A percentile compares a stretch with the other conserved stretches of the same genome.
These are phyloP conservation scores for Thermophis baileyi DNA, from an alignment of 2,113 vertebrate genomes.

Conservation along the genomic window DNA sequence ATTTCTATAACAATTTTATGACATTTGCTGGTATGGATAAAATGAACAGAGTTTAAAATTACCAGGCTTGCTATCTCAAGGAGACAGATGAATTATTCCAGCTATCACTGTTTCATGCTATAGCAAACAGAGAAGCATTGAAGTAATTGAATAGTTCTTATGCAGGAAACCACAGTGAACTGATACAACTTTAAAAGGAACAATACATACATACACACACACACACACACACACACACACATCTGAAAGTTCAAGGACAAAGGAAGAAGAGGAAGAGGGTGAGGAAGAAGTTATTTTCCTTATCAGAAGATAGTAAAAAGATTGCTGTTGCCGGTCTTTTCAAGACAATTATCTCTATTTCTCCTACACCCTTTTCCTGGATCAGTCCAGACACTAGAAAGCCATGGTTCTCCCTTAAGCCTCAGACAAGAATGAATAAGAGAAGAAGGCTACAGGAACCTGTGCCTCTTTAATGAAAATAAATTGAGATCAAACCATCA, in stretches of 20 bases:
- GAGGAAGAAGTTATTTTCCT: slow-evolving; percentile 35
- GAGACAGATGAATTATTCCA: slow-evolving; percentile 68
- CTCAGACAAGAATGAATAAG: not conserved
- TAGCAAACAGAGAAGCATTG: slow-evolving; percentile 67
- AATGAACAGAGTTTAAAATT: slow-evolving; percentile 68
- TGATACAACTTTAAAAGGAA: slow-evolving; percentile 55
- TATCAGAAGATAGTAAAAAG: slow-evolving; percentile 38
- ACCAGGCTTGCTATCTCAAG: slow-evolving; percentile 66
- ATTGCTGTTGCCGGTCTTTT: slow-evolving; percentile 26
- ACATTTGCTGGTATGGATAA: slow-evolving; percentile 68
- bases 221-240: not conserved
- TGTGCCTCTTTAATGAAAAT: not conserved
- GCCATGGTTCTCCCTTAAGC: not conserved
- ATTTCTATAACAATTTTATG: slow-evolving; percentile 69
- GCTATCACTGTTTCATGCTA: slow-evolving; percentile 63
- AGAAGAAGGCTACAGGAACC: not conserved
- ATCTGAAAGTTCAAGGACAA: slow-evolving; percentile 23
- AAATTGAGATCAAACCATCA: not conserved
- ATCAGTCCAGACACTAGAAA: not conserved
- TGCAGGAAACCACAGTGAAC: slow-evolving; percentile 62
- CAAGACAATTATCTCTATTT: not conserved
- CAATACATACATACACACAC: slow-evolving; percentile 17
- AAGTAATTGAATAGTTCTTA: slow-evolving; percentile 70
- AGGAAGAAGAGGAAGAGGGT: not conserved
- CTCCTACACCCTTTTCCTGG: no score